phyloP scores from a whole-genome alignment of 1,140 invertebrate genomes.

The Periplaneta americana region DNA sequence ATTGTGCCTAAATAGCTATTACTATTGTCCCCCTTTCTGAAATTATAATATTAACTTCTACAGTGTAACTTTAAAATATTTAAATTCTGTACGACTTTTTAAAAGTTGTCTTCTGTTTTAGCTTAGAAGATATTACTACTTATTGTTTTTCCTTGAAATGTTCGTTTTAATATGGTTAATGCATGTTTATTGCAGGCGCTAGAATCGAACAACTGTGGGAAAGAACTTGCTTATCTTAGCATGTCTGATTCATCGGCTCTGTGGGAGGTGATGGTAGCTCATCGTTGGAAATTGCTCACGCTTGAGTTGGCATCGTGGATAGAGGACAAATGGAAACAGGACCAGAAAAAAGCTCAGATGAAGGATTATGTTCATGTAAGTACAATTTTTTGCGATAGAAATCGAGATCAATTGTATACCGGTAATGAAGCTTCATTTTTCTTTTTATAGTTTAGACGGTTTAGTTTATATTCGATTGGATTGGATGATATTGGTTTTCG shows the following conservation, averaged over 20 bases:
- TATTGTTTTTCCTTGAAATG: background rate
- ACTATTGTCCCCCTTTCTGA: too few relatives aligned
- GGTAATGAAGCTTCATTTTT: too few relatives aligned
- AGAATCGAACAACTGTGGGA: background rate
- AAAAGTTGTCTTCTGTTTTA: too few relatives aligned
- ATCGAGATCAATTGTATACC: too few relatives aligned
- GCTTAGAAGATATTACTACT: too few relatives aligned
- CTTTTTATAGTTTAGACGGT: too few relatives aligned
- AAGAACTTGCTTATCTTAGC: slow-evolving; percentile 61
- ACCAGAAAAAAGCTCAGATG: slow-evolving; percentile 62
- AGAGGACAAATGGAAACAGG: slow-evolving; percentile 69
- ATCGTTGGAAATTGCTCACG: slow-evolving; percentile 70
- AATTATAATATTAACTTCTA: too few relatives aligned
- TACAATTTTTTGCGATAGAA: slow-evolving; percentile 4
- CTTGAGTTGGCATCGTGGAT: slow-evolving; percentile 73
- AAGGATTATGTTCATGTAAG: slow-evolving; percentile 61
- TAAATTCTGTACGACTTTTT: too few relatives aligned
- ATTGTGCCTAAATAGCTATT: too few relatives aligned
- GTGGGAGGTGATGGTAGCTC: slow-evolving; percentile 77
- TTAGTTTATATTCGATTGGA: too few relatives aligned
- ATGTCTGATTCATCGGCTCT: slow-evolving; percentile 61
- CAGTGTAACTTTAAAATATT: too few relatives aligned
- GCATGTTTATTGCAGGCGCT: background rate
- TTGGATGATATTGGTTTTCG: too few relatives aligned
- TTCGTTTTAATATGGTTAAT: background rate